phyloP scores from a whole-genome alignment of 2,888 invertebrate species.

The Macrosoma leucophasiata region DNA sequence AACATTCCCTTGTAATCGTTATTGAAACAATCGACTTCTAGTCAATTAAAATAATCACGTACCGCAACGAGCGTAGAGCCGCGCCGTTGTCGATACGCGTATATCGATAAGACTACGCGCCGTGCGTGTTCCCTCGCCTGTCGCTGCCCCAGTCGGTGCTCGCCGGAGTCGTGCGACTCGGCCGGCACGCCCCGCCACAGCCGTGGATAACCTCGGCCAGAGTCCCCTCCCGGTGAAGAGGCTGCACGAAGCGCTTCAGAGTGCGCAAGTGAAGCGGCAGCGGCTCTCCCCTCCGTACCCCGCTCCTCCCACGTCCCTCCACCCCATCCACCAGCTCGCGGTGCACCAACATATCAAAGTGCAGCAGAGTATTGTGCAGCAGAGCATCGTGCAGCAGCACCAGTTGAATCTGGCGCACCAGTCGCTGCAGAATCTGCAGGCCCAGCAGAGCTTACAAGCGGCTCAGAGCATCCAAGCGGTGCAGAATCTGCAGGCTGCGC shows the following conservation, averaged over 20 bases:
- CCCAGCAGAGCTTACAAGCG: constrained; percentile 45
- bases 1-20: constrained; percentile 38
- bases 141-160: constrained; percentile 68
- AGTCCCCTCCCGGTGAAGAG: constrained; percentile 74
- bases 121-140: constrained; percentile 59
- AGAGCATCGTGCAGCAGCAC: constrained; percentile 69
- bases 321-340: constrained; percentile 65
- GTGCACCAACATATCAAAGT: constrained; percentile 70
- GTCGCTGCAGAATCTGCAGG: constrained; percentile 61
- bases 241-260: constrained; percentile 77
- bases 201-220: constrained; percentile 76
- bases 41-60: constrained; percentile 41
- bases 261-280: constrained; percentile 78
- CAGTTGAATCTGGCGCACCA: constrained; percentile 68
- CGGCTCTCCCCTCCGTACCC: constrained; percentile 77
- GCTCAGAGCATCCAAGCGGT: constrained; percentile 40
- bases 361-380: constrained; percentile 68
- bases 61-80: constrained; percentile 42
- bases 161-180: constrained; percentile 73
- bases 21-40: constrained; percentile 36
- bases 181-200: constrained; percentile 71
- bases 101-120: constrained; percentile 54
- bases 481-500: constrained; percentile 40
- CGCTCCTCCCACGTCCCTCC: constrained; percentile 63
- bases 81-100: constrained; percentile 50